These are phyloP conservation scores for Diplodus sargus DNA, from an alignment of 2,797 vertebrate genomes.

Conservation along the genomic window DNA sequence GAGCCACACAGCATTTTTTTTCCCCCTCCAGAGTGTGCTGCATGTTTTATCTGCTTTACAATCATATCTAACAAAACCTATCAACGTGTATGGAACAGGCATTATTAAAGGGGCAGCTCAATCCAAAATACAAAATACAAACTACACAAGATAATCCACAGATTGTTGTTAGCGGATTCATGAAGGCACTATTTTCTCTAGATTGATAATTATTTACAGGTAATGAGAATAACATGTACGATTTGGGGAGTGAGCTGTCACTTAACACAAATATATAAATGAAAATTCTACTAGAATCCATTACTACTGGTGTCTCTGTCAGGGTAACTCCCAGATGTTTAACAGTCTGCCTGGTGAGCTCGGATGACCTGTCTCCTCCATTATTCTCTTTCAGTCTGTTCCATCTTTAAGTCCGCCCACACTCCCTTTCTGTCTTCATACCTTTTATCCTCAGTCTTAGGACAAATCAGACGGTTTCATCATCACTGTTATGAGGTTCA, in stretches of 20 bases:
- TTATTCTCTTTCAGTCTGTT: constrained; percentile 44
- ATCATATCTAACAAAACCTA: not conserved
- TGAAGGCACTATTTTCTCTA: too few relatives aligned
- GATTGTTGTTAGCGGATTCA: too few relatives aligned
- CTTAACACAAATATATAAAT: constrained; percentile 10
- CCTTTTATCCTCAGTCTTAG: constrained; percentile 38
- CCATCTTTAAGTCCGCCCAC: constrained; percentile 31
- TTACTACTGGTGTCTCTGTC: constrained; percentile 2
- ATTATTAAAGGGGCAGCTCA: too few relatives aligned
- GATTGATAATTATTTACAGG: too few relatives aligned
- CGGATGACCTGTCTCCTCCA: constrained; percentile 15
- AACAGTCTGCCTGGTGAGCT: constrained; percentile 23
- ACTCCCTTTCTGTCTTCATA: constrained; percentile 19
- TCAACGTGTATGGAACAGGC: not conserved
- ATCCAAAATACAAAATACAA: too few relatives aligned
- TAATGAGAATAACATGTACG: too few relatives aligned
- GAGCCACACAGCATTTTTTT: constrained; percentile 17
- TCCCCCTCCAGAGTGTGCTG: not conserved
- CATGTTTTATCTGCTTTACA: constrained; percentile 6
- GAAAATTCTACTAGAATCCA: not conserved
- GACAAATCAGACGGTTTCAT: constrained; percentile 46
- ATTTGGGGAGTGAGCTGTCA: too few relatives aligned
- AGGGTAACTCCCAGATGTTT: constrained; percentile 33
- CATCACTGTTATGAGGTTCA: constrained; percentile 29
- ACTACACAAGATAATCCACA: too few relatives aligned